Percentiles rank a stretch among this genome's conserved stretches.
Evolutionary conservation across 2,797 vertebrate genomes (phyloP).

Genomic region (Periophthalmus magnuspinnatus): DNA sequence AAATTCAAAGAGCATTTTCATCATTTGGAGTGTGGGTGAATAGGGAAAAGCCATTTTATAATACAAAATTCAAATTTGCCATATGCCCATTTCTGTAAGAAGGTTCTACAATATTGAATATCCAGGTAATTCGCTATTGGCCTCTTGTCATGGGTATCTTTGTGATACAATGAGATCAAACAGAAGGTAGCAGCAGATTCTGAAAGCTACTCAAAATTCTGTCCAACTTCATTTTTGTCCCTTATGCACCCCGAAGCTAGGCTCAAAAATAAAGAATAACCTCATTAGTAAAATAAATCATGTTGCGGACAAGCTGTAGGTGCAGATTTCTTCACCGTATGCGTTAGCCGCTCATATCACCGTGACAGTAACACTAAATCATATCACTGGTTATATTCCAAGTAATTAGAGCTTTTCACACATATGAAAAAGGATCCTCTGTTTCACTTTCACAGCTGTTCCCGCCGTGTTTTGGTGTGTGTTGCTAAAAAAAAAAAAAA

Average conservation of each 20-base stretch:
- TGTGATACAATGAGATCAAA: conserved; percentile 6
- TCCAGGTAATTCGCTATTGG: neutral
- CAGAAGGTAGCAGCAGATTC: conserved; percentile 16
- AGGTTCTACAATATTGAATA: neutral
- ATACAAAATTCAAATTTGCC: too few species aligned
- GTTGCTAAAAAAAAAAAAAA: neutral
- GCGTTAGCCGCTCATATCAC: neutral
- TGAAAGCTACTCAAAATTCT: neutral
- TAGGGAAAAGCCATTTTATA: too few species aligned
- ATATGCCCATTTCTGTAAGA: neutral
- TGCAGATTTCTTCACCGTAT: neutral
- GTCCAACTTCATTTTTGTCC: neutral
- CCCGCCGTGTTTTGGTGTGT: neutral
- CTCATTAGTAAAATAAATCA: neutral
- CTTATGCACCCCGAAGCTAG: neutral
- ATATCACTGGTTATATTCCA: conserved; percentile 12
- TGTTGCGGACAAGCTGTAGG: neutral
- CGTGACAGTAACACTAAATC: conserved; percentile 14
- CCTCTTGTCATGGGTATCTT: conserved; percentile 11
- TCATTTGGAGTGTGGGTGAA: too few species aligned
- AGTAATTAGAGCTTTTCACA: conserved; percentile 14
- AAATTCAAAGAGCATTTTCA: too few species aligned
- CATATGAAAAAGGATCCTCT: conserved; percentile 4
- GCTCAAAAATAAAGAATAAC: neutral
- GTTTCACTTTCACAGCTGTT: conserved; percentile 5